phyloP scores from a whole-genome alignment of 2,888 invertebrate genomes.

The Aspidapion aeneum region DNA sequence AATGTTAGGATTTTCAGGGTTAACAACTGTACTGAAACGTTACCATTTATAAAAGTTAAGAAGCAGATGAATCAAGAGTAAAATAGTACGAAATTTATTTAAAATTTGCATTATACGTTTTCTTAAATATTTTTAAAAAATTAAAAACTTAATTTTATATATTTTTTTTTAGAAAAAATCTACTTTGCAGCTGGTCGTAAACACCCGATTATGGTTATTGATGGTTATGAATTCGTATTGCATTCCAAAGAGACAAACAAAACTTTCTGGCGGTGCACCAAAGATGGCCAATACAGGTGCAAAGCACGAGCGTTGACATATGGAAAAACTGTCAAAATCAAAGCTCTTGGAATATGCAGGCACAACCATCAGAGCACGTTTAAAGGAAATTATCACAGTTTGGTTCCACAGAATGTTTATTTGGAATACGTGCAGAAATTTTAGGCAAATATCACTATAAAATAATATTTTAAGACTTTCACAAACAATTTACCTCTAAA shows the following conservation, averaged over 20 bases:
- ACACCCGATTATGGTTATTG: background rate
- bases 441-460: no score
- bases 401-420: background rate
- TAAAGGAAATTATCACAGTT: background rate
- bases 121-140: no score
- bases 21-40: no score
- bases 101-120: no score
- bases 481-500: no score
- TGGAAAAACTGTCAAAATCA: background rate
- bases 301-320: background rate
- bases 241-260: background rate
- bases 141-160: no score
- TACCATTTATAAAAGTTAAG: no score
- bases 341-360: background rate
- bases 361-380: background rate
- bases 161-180: background rate
- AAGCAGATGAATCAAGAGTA: no score
- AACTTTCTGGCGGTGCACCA: background rate
- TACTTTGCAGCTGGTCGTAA: background rate
- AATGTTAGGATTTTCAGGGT: no score
- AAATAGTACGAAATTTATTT: no score
- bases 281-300: background rate
- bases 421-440: no score
- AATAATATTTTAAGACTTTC: no score
- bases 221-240: background rate